Percentiles rank a stretch among this genome's conserved stretches.
phyloP scores from a whole-genome alignment of 2,888 invertebrate genomes.

The Miltochrista miniata region DNA sequence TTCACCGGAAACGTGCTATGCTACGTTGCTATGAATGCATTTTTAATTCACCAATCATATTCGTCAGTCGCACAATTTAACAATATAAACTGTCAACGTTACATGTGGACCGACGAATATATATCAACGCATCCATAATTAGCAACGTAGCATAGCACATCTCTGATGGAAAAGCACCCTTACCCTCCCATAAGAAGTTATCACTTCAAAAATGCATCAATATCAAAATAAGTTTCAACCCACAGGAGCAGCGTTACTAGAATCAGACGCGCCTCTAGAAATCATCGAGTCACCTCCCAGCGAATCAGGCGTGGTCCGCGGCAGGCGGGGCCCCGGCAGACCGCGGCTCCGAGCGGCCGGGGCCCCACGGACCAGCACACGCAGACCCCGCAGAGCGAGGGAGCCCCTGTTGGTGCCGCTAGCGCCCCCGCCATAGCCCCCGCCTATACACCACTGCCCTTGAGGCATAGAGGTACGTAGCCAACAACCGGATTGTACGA shows the following conservation, averaged over 20 bases:
- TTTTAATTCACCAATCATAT: no score
- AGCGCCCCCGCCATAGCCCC: conserved; percentile 71
- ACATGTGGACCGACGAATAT: no score
- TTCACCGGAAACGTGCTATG: no score
- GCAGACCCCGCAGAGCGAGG: conserved; percentile 62
- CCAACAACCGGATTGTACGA: no score
- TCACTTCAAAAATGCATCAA: no score
- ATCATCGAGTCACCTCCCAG: conserved; percentile 30
- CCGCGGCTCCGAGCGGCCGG: conserved; percentile 42
- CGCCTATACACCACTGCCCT: background rate
- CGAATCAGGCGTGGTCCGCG: conserved; percentile 4
- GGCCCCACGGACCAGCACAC: conserved; percentile 40
- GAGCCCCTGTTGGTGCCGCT: conserved; percentile 79
- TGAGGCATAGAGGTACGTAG: background rate
- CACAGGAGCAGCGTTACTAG: conserved; percentile 61
- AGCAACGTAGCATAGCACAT: no score
- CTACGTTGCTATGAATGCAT: no score
- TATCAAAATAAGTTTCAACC: background rate
- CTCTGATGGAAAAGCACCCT: no score
- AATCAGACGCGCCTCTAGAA: conserved; percentile 65
- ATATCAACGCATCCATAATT: no score
- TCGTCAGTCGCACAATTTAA: no score
- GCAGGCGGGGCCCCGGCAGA: conserved; percentile 36
- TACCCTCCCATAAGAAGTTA: no score
- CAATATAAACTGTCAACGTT: no score